These are phyloP conservation scores for Cryptus viduatorius DNA, from an alignment of 2,888 invertebrate species.

Conservation along the genomic window DNA sequence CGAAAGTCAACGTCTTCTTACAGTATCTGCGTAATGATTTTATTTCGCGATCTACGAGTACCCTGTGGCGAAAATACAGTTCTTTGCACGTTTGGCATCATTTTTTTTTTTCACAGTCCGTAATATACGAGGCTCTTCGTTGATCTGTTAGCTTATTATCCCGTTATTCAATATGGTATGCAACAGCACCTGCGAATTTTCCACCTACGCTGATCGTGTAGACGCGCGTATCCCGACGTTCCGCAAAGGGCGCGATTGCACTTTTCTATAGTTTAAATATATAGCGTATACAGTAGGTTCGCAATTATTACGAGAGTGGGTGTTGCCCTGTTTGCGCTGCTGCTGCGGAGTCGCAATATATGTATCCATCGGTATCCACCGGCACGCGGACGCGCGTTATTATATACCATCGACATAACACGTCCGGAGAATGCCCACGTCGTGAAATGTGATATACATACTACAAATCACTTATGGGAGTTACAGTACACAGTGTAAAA, in stretches of 20 bases:
- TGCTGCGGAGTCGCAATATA: slow-evolving; percentile 37
- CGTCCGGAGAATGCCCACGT: slow-evolving; percentile 52
- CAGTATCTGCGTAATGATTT: too few species aligned
- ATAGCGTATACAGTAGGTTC: slow-evolving; percentile 9
- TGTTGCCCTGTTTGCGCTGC: slow-evolving; percentile 54
- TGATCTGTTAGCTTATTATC: not conserved
- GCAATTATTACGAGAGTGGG: slow-evolving; percentile 60
- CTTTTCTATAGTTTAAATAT: slow-evolving; percentile 32
- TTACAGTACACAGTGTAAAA: not conserved
- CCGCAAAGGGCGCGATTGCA: slow-evolving; percentile 40
- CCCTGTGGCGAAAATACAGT: not conserved
- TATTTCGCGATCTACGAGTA: too few species aligned
- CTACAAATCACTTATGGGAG: slow-evolving; percentile 16
- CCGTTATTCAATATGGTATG: not conserved
- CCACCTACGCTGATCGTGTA: slow-evolving; percentile 53
- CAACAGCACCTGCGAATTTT: slow-evolving; percentile 60
- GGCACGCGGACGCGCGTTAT: slow-evolving; percentile 47
- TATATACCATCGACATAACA: slow-evolving; percentile 49
- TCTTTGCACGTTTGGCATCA: not conserved
- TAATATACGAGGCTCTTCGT: too few species aligned
- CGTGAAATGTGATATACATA: slow-evolving; percentile 10
- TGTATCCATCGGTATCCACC: not conserved
- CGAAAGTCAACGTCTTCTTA: too few species aligned
- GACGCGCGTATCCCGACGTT: slow-evolving; percentile 51
- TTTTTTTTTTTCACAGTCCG: not conserved